Percentiles rank a stretch among this genome's conserved stretches.
These are phyloP conservation scores for Augochlora pura DNA, from an alignment of 1,140 invertebrate species.

Conservation along the genomic window DNA sequence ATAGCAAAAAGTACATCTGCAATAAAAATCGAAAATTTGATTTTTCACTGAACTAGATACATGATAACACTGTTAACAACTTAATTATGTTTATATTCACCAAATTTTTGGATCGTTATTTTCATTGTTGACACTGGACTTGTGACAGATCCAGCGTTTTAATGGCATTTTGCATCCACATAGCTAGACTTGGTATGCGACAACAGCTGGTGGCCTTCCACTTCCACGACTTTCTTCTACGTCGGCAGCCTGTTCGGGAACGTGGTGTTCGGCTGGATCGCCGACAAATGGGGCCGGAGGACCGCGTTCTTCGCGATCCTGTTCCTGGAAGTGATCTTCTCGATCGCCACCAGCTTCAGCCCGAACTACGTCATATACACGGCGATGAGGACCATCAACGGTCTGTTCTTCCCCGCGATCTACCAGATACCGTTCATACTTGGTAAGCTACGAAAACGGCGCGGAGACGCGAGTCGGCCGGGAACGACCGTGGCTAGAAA, in stretches of 20 bases:
- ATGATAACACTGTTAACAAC: too few relatives aligned
- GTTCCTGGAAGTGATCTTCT: slow-evolving; percentile 84
- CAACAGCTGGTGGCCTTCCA: slow-evolving; percentile 83
- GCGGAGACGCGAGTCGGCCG: too few relatives aligned
- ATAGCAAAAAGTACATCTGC: too few relatives aligned
- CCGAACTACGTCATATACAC: slow-evolving; percentile 85
- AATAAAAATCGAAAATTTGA: too few relatives aligned
- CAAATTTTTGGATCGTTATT: too few relatives aligned
- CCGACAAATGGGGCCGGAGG: slow-evolving; percentile 86
- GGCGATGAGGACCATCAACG: slow-evolving; percentile 83
- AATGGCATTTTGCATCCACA: slow-evolving; percentile 78
- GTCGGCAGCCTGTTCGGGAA: slow-evolving; percentile 87
- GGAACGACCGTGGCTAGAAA: too few relatives aligned
- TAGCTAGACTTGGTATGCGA: slow-evolving; percentile 87
- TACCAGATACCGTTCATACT: slow-evolving; percentile 87
- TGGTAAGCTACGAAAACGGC: slow-evolving; percentile 69
- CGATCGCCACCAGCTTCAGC: slow-evolving; percentile 86
- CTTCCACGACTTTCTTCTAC: slow-evolving; percentile 85
- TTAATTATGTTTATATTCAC: too few relatives aligned
- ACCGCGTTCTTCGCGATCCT: slow-evolving; percentile 86
- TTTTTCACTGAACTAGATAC: too few relatives aligned
- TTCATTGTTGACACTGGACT: too few relatives aligned
- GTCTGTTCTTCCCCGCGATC: slow-evolving; percentile 87
- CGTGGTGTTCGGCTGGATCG: slow-evolving; percentile 86
- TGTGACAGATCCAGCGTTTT: slow-evolving; percentile 52